Conservation (phyloP, 2,797 vertebrate species). For the Nothura maculosa region DNA sequence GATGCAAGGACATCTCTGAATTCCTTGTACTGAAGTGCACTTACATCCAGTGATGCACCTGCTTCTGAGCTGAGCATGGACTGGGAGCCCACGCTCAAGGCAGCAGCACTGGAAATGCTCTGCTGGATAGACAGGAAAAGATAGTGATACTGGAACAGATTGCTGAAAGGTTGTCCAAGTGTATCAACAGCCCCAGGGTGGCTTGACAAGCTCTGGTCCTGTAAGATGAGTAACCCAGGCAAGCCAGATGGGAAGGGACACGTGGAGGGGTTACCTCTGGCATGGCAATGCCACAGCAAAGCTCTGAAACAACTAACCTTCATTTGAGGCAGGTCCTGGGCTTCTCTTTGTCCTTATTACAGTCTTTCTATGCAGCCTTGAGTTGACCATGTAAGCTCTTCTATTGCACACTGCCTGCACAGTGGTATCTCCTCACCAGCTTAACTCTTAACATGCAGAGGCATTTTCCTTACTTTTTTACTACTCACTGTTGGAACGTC, state of each 20-base stretch:
- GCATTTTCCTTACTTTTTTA: not conserved
- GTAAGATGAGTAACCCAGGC: not conserved
- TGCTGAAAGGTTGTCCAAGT: not conserved
- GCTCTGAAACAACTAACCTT: not conserved
- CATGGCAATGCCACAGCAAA: not conserved
- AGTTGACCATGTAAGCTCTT: not conserved
- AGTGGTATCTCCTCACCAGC: not conserved
- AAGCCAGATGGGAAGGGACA: not conserved
- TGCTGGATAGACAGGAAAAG: not conserved
- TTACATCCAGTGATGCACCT: fast-evolving
- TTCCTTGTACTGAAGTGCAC: fast-evolving
- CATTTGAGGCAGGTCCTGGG: not conserved
- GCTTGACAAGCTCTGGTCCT: not conserved
- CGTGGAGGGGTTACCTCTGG: not conserved
- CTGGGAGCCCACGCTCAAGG: not conserved
- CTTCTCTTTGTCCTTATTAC: not conserved
- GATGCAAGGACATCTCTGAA: not conserved
- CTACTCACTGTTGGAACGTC: not conserved
- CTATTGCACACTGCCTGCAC: not conserved
- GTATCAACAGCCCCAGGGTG: not conserved
- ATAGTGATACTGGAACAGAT: not conserved
- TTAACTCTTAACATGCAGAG: not conserved
- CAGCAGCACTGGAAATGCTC: not conserved
- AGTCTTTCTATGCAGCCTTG: fast-evolving
- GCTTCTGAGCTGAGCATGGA: not conserved